phyloP scores from a whole-genome alignment of 35 echinoderm and acorn worm genomes.

The Stichopus chloronotus region DNA sequence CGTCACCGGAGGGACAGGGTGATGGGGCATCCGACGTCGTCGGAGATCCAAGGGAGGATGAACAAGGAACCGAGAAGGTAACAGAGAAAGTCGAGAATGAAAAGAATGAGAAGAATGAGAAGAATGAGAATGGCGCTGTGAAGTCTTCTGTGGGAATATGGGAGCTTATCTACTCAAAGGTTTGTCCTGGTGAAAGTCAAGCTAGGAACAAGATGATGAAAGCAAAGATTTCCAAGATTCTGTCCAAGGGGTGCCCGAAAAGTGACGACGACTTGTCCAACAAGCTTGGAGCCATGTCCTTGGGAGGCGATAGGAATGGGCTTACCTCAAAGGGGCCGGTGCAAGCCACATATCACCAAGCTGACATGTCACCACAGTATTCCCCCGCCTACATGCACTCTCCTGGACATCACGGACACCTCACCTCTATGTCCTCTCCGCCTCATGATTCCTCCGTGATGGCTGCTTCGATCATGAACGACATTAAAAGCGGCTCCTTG shows the following conservation, averaged over 20 bases:
- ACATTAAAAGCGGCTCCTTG: not conserved
- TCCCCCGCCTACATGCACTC: not conserved
- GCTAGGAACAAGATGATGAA: not conserved
- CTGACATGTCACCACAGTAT: not conserved
- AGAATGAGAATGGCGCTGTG: not conserved
- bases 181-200: not conserved
- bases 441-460: not conserved
- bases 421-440: not conserved
- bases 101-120: not conserved
- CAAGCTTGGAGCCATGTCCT: not conserved
- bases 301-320: not conserved
- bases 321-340: not conserved
- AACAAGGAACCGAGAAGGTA: not conserved
- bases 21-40: not conserved
- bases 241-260: not conserved
- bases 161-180: not conserved
- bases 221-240: not conserved
- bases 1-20: not conserved
- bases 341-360: conserved; percentile 14
- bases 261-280: not conserved
- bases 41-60: not conserved
- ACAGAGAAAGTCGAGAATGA: not conserved
- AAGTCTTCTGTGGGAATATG: not conserved
- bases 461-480: not conserved
- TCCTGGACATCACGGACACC: not conserved